Percentiles rank a stretch among this genome's conserved stretches.
Evolutionary conservation across 2,797 vertebrate species (phyloP).

Genomic region (Microctenopoma lineatum): DNA sequence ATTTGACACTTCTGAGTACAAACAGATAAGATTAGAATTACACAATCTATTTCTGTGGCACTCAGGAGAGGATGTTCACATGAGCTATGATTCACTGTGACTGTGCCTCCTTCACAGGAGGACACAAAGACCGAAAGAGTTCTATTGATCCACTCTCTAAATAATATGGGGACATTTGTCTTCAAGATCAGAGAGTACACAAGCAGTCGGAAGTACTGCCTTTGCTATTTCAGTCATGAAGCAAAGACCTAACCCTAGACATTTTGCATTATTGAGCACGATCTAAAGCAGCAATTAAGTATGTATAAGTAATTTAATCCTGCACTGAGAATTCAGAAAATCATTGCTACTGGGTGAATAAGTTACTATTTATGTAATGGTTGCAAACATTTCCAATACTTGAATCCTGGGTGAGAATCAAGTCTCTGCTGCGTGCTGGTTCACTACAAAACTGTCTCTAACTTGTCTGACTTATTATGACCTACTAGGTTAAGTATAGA

Average conservation of each 20-base stretch:
- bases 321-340: neutral
- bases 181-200: conserved; percentile 20
- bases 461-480: too few species aligned
- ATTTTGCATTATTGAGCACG: neutral
- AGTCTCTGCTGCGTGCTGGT: neutral
- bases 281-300: neutral
- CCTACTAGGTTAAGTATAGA: too few species aligned
- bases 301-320: neutral
- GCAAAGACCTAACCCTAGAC: neutral
- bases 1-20: conserved; percentile 43
- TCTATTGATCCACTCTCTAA: conserved; percentile 57
- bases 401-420: neutral
- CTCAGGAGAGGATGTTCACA: conserved; percentile 50
- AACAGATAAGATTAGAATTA: conserved; percentile 53
- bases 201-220: conserved; percentile 17
- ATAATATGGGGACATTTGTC: conserved; percentile 20
- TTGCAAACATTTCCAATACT: neutral
- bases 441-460: too few species aligned
- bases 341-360: neutral
- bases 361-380: neutral
- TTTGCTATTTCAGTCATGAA: conserved; percentile 16
- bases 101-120: conserved; percentile 44
- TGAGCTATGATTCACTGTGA: conserved; percentile 62
- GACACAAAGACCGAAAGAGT: conserved; percentile 54
- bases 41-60: conserved; percentile 44